A percentile compares a stretch with the other conserved stretches of the same genome.
These are phyloP conservation scores for Callosobruchus maculatus DNA, from an alignment of 2,888 invertebrate species.

Conservation along the genomic window DNA sequence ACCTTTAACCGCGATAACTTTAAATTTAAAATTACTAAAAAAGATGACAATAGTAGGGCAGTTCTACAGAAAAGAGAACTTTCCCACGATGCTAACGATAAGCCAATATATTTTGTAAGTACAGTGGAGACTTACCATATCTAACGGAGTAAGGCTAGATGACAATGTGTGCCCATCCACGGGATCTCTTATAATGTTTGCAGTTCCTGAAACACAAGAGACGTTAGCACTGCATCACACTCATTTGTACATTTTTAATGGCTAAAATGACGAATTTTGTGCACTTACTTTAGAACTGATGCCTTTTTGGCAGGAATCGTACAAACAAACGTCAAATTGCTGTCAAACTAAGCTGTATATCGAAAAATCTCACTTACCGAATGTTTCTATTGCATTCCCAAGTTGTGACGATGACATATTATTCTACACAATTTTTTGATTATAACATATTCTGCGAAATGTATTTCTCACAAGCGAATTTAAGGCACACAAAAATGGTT, in stretches of 20 bases:
- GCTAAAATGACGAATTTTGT: background rate
- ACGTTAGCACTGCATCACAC: background rate
- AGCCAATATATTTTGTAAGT: background rate
- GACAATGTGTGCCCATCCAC: slow-evolving; percentile 16
- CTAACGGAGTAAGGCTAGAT: slow-evolving; percentile 16
- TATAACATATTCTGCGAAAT: slow-evolving; percentile 23
- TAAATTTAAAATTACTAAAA: too few species aligned
- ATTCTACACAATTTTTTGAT: slow-evolving; percentile 5
- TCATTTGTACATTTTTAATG: background rate
- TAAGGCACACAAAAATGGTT: slow-evolving; percentile 30
- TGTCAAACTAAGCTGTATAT: background rate
- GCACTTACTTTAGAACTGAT: background rate
- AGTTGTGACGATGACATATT: slow-evolving; percentile 21
- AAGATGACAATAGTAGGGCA: too few species aligned
- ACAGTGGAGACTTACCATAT: slow-evolving; percentile 14
- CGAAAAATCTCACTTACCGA: slow-evolving; percentile 15
- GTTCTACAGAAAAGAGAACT: too few species aligned
- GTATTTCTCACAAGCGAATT: slow-evolving; percentile 28
- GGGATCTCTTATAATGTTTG: slow-evolving; percentile 11
- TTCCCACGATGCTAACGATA: too few species aligned
- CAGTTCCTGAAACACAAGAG: slow-evolving; percentile 7
- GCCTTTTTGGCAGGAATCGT: background rate
- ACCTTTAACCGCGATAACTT: too few species aligned
- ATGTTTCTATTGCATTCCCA: slow-evolving; percentile 18
- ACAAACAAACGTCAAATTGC: slow-evolving; percentile 15